A percentile compares a stretch with the other conserved stretches of the same genome.
These are phyloP conservation scores for Corythaeola cristata DNA, from an alignment of 2,113 vertebrate genomes.

Conservation along the genomic window DNA sequence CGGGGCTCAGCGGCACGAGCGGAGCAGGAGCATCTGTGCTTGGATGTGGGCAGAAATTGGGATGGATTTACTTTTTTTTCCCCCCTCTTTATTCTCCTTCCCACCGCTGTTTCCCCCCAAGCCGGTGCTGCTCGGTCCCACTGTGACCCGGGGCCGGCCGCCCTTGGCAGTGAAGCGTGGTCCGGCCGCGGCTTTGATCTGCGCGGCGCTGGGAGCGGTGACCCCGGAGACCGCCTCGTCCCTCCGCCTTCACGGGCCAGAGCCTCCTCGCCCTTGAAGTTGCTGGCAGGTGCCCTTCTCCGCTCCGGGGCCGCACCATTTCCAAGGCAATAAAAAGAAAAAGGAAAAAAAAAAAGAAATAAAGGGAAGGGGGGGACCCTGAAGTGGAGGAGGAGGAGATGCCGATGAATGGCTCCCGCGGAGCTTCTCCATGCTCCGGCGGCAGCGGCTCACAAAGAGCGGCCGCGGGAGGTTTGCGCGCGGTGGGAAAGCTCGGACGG, in stretches of 20 bases:
- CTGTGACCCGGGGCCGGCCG: background rate
- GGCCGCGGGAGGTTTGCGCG: background rate
- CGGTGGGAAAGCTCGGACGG: background rate
- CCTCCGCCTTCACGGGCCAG: background rate
- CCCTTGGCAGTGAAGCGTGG: conserved; percentile 30
- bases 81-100: background rate
- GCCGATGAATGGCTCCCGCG: background rate
- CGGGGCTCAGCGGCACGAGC: rapidly evolving
- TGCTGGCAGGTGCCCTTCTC: conserved; percentile 63
- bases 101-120: no score
- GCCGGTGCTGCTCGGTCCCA: rapidly evolving
- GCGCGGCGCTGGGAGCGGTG: background rate
- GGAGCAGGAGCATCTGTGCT: background rate
- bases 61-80: rapidly evolving
- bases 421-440: conserved; percentile 30
- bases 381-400: conserved; percentile 20
- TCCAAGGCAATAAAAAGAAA: background rate
- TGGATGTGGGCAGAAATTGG: rapidly evolving
- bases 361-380: background rate
- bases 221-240: background rate
- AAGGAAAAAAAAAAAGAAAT: background rate
- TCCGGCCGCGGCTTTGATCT: background rate
- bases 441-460: conserved; percentile 26
- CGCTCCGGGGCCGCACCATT: background rate
- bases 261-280: conserved; percentile 28